Conservation (phyloP, 2,888 invertebrate species). For the Philhelius pedissequus region DNA sequence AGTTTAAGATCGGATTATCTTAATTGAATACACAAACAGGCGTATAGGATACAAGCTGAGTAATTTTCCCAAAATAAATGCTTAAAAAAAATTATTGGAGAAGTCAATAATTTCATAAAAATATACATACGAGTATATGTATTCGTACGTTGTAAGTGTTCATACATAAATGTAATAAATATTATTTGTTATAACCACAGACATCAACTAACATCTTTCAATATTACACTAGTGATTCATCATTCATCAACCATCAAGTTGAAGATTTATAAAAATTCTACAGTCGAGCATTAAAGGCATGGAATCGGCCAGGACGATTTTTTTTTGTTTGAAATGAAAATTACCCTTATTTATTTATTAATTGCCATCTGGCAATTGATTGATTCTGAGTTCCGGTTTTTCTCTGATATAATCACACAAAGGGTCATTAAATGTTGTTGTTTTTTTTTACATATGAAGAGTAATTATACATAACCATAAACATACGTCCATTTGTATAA, state of each 20-base stretch:
- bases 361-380: not conserved
- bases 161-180: too few relatives aligned
- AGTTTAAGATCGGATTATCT: not conserved
- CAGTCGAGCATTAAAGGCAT: not conserved
- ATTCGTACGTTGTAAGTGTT: not conserved
- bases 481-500: too few relatives aligned
- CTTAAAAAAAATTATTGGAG: not conserved
- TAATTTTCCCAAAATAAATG: slow-evolving; percentile 6
- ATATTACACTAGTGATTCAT: too few relatives aligned
- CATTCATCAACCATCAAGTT: not conserved
- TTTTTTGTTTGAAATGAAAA: not conserved
- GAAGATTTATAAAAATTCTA: not conserved
- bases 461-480: too few relatives aligned
- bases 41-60: not conserved
- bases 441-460: not conserved
- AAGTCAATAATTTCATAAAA: not conserved
- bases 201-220: too few relatives aligned
- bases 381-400: not conserved
- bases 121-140: too few relatives aligned
- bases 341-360: not conserved
- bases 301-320: too few relatives aligned
- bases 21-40: not conserved
- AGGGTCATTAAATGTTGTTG: not conserved
- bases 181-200: too few relatives aligned
- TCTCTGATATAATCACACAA: not conserved